phyloP scores from a whole-genome alignment of 2,113 vertebrate species.

The Bungarus multicinctus region DNA sequence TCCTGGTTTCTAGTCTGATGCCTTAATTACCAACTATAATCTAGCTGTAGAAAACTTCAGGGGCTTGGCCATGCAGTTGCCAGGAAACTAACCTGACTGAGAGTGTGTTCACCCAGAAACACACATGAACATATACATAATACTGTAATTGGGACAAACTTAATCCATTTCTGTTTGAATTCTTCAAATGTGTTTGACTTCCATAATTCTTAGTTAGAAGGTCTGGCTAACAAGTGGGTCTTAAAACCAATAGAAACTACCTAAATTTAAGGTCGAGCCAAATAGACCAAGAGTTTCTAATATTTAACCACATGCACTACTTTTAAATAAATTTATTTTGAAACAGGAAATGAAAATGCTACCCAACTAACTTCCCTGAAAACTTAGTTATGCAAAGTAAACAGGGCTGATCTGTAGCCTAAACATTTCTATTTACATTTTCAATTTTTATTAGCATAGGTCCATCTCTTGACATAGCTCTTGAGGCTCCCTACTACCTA shows the following conservation, averaged over 20 bases:
- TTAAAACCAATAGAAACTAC: not conserved
- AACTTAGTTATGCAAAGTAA: not conserved
- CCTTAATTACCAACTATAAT: not conserved
- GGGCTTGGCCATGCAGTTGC: not conserved
- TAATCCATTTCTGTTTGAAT: not conserved
- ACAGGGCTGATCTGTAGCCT: not conserved
- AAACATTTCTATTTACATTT: not conserved
- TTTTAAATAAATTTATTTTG: not conserved
- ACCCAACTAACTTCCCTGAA: not conserved
- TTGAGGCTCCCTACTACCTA: not conserved
- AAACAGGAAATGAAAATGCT: not conserved
- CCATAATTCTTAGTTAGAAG: not conserved
- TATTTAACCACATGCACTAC: not conserved
- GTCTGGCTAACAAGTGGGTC: not conserved
- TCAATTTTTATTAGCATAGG: not conserved
- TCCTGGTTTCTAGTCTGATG: not conserved
- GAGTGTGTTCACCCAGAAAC: not conserved
- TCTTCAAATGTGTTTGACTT: not conserved
- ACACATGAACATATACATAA: not conserved
- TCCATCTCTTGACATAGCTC: not conserved
- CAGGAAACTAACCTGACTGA: not conserved
- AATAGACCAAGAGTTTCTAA: not conserved
- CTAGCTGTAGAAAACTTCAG: not conserved
- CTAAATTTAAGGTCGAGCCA: not conserved
- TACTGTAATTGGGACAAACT: not conserved